These are phyloP conservation scores for Tiliqua scincoides DNA, from an alignment of 2,113 vertebrate species.

Conservation along the genomic window DNA sequence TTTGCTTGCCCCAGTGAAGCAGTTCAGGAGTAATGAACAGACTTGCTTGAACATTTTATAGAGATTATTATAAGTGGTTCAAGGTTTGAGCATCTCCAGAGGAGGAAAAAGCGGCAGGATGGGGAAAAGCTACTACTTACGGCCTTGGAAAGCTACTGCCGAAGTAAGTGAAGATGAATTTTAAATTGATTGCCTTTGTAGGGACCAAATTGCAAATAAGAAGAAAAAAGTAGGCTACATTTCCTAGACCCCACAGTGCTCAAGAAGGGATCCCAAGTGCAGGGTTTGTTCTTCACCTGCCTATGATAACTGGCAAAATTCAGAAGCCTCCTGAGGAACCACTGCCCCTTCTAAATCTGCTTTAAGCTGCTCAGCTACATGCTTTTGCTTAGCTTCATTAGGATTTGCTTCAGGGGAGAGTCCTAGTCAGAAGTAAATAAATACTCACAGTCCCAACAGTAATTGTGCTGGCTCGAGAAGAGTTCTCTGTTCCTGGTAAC, in stretches of 20 bases:
- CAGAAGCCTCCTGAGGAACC: not conserved
- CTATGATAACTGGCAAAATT: not conserved
- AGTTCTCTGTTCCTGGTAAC: constrained; percentile 23
- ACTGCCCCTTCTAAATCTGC: not conserved
- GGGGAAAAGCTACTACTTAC: no score
- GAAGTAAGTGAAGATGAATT: not conserved
- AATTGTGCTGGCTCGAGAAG: constrained; percentile 8
- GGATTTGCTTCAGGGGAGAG: constrained; percentile 1
- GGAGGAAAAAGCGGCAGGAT: no score
- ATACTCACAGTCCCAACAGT: not conserved
- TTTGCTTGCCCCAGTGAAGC: not conserved
- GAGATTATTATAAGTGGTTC: not conserved
- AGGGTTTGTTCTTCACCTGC: not conserved
- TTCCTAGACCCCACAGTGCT: not conserved
- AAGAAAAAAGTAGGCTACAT: not conserved
- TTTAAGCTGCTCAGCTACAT: not conserved
- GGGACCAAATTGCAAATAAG: not conserved
- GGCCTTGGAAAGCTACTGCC: not conserved
- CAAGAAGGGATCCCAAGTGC: not conserved
- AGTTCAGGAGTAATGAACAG: not conserved
- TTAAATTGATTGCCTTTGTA: not conserved
- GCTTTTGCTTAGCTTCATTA: not conserved
- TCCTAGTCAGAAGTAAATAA: constrained; percentile 9
- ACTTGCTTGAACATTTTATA: not conserved
- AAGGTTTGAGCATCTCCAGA: not conserved